Base-by-base conservation (phyloP, 92 coral and sea anemone genomes). In the Zoanthus sansibaricus region DNA sequence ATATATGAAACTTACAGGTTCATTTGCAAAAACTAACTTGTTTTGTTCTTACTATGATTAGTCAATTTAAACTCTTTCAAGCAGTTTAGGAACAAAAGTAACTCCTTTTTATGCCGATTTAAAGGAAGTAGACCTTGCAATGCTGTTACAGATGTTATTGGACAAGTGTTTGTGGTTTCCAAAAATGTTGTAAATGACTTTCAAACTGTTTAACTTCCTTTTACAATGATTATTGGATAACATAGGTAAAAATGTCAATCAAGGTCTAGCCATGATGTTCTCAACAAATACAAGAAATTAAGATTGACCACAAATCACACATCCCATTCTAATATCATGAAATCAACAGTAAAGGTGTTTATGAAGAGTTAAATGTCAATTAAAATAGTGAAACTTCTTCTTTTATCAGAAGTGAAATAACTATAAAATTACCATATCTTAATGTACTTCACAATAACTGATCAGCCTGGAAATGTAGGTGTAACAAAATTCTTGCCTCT, bases 231-330 rank as follows among this genome's bases (percentile, higher is more conserved):
- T 33, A 69, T 21, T 7, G 16, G 46, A 12, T 0, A 69, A 69
- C 46, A 69, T 25, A 25, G 17, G 74, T 14, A 25, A 30, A 69
- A 69, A 69, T 30, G 69, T 10, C 20, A 7, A 62, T 17, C 69
- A 62, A 62, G 10, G 21, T 62, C 69, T n/a, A 69, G 42, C 58
- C 25, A 9, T 51, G 82, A 32, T 76, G 32, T 25, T 46, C 54
- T 16, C 6, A 8, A 25, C 82, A 71, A 78, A 61, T 21, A 78
- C 59, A 10, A 58, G 71, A 78, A 78, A 78, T 58, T 59, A 21
- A 64, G 70, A 48, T 7, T 67, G 74, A 64, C 85, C 47, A 64
- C 58, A 67, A 80, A 78, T 64, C 75, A 79, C 84, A 79, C 75
- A 67, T 62, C 70, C 30, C 33, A 45, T 30, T 47, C 45, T 9